Percentiles rank a stretch among this genome's conserved stretches.
phyloP scores from a whole-genome alignment of 2,888 invertebrate genomes.

The Philhelius pedissequus region DNA sequence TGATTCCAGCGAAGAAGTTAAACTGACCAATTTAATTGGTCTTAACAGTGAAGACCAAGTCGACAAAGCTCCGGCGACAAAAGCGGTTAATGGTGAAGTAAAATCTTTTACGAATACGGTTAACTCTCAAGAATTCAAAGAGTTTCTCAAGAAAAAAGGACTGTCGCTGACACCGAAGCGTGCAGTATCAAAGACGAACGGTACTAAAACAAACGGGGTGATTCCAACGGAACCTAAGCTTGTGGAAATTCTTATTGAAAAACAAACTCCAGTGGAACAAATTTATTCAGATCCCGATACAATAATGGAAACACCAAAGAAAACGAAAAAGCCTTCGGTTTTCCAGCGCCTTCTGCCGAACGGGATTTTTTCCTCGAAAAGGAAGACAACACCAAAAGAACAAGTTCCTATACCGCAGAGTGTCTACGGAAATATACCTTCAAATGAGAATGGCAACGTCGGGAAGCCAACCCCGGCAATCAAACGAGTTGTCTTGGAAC shows the following conservation, averaged over 20 bases:
- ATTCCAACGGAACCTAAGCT: conserved; percentile 54
- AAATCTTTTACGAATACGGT: conserved; percentile 77
- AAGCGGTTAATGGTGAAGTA: conserved; percentile 57
- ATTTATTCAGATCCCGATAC: conserved; percentile 50
- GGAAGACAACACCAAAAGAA: conserved; percentile 76
- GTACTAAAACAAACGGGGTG: conserved; percentile 54
- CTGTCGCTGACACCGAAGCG: conserved; percentile 74
- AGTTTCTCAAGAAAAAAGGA: conserved; percentile 77
- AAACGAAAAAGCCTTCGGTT: conserved; percentile 75
- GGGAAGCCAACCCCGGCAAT: conserved; percentile 69
- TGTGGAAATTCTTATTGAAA: conserved; percentile 68
- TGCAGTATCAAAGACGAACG: conserved; percentile 69
- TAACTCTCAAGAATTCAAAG: conserved; percentile 77
- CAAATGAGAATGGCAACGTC: conserved; percentile 66
- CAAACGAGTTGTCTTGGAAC: conserved; percentile 76
- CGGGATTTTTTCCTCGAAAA: conserved; percentile 76
- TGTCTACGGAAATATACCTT: conserved; percentile 69
- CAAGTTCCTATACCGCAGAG: conserved; percentile 71
- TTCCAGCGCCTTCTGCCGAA: conserved; percentile 76
- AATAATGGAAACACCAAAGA: conserved; percentile 70
- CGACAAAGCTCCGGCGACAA: conserved; percentile 25
- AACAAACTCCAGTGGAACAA: conserved; percentile 29
- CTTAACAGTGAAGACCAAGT: conserved; percentile 16
- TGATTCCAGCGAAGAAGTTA: conserved; percentile 76
- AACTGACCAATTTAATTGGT: conserved; percentile 16